Base-by-base conservation (phyloP, 2,113 vertebrate genomes). In the Chamaea fasciata region DNA sequence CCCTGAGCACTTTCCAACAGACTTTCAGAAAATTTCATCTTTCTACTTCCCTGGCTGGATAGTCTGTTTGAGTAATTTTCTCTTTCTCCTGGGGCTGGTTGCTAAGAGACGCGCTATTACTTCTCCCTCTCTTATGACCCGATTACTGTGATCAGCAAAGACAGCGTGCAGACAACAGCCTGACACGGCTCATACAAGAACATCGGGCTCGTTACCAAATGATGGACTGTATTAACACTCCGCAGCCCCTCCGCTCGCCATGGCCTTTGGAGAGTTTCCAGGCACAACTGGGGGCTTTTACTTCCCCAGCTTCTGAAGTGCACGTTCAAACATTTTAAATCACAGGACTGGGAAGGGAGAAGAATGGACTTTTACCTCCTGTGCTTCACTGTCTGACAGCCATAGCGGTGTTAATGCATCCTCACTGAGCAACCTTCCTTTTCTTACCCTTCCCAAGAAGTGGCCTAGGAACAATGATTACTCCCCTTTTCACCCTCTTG, bases 71-170 rank as follows among this genome's bases (percentile, higher is more conserved):
- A 98, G 94, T 92, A 98, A 98, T 97, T 97, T 96, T 97, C 97
- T 97, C 95, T 96, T 97, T 96, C 96, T 98, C 98, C 97, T 96
- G 97, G 97, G 97, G 96, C 84, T 96, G 95, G 98, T 98, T 98
- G 98, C 98, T 98, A 98, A 98, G 97, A 98, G 96, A 98, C 97
- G 39, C 21, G 49, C 93, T 97, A 97, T 97, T 97, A 96, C 97
- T 98, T 97, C 96, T 97, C 97, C 95, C 97, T 98, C 97, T 98
- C 97, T 96, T 95, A 96, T 97, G 97, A 98, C 98, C 97, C 77
- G 97, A 97, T 98, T 97, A 98, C 97, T 94, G 95, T 97, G 96
- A 98, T 97, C 97, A 97, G 97, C 97, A 96, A 95, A 97, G 96
- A 90, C 70, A 56, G 89, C 79, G 44, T 87, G 93, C 95, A 96